A percentile compares a stretch with the other conserved stretches of the same genome.
Conservation (phyloP, 1,140 invertebrate genomes). For the Sycobia sp. region DNA sequence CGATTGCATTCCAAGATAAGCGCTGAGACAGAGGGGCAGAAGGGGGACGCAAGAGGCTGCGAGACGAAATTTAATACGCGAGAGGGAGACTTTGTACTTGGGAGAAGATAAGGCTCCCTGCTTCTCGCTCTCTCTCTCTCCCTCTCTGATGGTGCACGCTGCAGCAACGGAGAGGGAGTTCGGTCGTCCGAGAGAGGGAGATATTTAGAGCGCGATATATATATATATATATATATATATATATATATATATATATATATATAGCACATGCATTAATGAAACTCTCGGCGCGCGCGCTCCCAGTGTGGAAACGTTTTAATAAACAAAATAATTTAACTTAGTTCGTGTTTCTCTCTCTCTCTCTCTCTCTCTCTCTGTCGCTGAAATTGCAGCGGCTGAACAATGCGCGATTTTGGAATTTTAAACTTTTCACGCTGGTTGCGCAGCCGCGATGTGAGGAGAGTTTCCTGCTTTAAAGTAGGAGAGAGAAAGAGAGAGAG, state of each 20-base stretch:
- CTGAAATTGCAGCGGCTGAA: background rate
- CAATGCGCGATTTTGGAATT: background rate
- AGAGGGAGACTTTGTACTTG: slow-evolving; percentile 16
- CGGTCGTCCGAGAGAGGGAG: no score
- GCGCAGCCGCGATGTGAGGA: no score
- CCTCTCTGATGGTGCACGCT: no score
- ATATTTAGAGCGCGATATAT: no score
- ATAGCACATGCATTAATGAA: slow-evolving; percentile 4
- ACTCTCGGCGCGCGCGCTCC: background rate
- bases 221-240: no score
- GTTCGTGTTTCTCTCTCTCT: no score
- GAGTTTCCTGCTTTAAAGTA: no score
- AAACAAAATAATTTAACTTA: slow-evolving; percentile 29
- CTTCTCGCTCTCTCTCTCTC: no score
- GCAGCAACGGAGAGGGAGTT: no score
- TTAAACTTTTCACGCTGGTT: background rate
- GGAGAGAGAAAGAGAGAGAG: no score
- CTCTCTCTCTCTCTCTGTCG: no score
- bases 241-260: no score
- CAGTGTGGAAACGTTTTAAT: background rate
- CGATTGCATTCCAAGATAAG: slow-evolving; percentile 32
- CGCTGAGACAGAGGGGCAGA: background rate
- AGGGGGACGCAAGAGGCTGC: background rate
- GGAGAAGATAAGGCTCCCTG: slow-evolving; percentile 12
- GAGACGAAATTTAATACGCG: slow-evolving; percentile 28